A percentile compares a stretch with the other conserved stretches of the same genome.
Evolutionary conservation across 2,797 vertebrate genomes (phyloP).

Genomic region (Hyperoplus immaculatus): DNA sequence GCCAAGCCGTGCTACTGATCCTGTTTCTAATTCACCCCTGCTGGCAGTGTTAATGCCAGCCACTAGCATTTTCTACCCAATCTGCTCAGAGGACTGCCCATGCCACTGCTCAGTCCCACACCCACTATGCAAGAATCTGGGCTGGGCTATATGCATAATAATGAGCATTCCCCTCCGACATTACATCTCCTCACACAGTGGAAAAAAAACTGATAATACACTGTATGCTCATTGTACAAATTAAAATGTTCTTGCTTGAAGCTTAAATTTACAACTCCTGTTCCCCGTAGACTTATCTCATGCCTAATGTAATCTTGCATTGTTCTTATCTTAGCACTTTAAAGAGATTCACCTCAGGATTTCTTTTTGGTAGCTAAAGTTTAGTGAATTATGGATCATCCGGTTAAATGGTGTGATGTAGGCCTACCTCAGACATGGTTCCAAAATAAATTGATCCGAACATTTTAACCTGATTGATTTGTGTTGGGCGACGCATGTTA

Average conservation of each 20-base stretch:
- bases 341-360: background rate
- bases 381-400: background rate
- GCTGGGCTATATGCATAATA: constrained; percentile 46
- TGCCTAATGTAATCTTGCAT: background rate
- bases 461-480: constrained; percentile 34
- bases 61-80: constrained; percentile 80
- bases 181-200: constrained; percentile 3
- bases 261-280: background rate
- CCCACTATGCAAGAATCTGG: constrained; percentile 55
- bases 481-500: constrained; percentile 38
- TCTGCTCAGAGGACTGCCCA: constrained; percentile 79
- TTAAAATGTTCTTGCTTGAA: background rate
- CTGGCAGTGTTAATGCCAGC: constrained; percentile 80
- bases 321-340: background rate
- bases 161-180: constrained; percentile 43
- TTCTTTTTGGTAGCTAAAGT: background rate
- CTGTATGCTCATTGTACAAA: background rate
- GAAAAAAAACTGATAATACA: background rate
- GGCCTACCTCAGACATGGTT: background rate
- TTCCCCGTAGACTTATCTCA: constrained; percentile 3
- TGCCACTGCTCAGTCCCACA: constrained; percentile 56
- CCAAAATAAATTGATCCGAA: constrained; percentile 8
- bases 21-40: constrained; percentile 85
- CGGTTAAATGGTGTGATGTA: too few relatives aligned
- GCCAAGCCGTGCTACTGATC: constrained; percentile 79